Base-by-base conservation (phyloP, 2,797 vertebrate genomes). In the Petrocephalus schoutedeni region DNA sequence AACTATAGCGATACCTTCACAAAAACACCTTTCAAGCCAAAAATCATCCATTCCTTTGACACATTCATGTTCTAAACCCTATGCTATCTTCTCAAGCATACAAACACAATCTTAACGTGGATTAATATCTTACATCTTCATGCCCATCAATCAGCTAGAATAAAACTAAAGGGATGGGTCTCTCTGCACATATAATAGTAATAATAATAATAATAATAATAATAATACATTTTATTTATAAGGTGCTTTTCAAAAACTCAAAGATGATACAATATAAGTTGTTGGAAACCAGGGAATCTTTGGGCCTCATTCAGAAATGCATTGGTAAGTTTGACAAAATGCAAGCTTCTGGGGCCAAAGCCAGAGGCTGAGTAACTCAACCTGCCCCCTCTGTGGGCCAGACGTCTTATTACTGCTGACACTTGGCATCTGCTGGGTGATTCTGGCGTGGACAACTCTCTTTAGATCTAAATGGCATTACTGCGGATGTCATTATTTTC, bases 1-100 rank as follows among this genome's bases (percentile, higher is more conserved):
- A 98, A 96, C 93, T 98, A 98, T 28, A 89, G 95, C 1, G 97
- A 98, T 91, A 91, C 95, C 82, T 95, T 96, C 61, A 93, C 91
- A 41, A 95, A 95, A 89, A 91, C 94, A 51, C 93, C 94, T 85
- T 98, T 97, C 92, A 96, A 97, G 90, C 96, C 97, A 1, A 88
- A 95, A 91, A 89, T 94, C 82, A 94, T 98, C 91, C 94, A 95
- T 88, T 96, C 95, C 88, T 93, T 92, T 0, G 96, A 98, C 91
- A 97, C 97, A 0, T 97, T 97, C 80, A 95, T 92, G 4, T 96
- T 96, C 89, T 95, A 94, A 89, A 61, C 64, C 4, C 82, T 12
- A 2, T 2, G 14, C 49, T 32, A 7, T n/a, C 85, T 28, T 4
- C 21, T 57, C 57, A 16, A n/a, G 64, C 16, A 83, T 3, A 6